Evolutionary conservation across 1,140 invertebrate genomes (phyloP), one percentile per base, ranked within the genome.

Genomic region (Apocrypta bakeri): DNA sequence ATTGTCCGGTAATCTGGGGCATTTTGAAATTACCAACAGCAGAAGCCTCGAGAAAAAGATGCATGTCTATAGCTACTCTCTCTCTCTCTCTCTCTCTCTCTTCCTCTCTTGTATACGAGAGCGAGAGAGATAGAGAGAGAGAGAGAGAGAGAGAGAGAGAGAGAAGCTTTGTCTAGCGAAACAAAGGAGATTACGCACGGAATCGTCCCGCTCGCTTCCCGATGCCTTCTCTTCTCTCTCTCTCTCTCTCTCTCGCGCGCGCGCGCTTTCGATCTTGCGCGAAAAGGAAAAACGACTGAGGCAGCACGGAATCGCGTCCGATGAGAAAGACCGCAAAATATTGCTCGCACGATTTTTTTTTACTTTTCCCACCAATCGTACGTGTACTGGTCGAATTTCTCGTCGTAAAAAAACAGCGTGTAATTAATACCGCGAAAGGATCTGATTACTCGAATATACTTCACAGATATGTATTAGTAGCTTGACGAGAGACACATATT

Each of bases 121-220:
- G n/a, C n/a, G n/a, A n/a, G n/a, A n/a, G n/a, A n/a, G n/a, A n/a
- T n/a, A n/a, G n/a, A n/a, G n/a, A n/a, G n/a, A n/a, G n/a, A n/a
- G n/a, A n/a, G n/a, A n/a, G n/a, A n/a, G n/a, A n/a, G n/a, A n/a
- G n/a, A n/a, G n/a, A n/a, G 31, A 9, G 21, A 2, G n/a, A 37
- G n/a, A 64, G 27, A 17, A 80, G 31, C 64, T 40, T 69, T 31
- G 85, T 79, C 79, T 81, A 79, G 85, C 73, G 82, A 85, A 84
- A 88, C 85, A 87, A 88, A 88, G 85, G 74, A 84, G 85, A 87
- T 86, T 86, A 84, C 83, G 83, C 83, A 80, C 48, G 42, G 31
- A 64, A 73, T 73, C 69, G 79, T 56, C 40, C 68, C 48, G 56
- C 77, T 37, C 33, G 9, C 9, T 37, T 37, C 33, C 33, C 68